phyloP scores from a whole-genome alignment of 2,888 invertebrate genomes.

The Drosophila atroscutellata region DNA sequence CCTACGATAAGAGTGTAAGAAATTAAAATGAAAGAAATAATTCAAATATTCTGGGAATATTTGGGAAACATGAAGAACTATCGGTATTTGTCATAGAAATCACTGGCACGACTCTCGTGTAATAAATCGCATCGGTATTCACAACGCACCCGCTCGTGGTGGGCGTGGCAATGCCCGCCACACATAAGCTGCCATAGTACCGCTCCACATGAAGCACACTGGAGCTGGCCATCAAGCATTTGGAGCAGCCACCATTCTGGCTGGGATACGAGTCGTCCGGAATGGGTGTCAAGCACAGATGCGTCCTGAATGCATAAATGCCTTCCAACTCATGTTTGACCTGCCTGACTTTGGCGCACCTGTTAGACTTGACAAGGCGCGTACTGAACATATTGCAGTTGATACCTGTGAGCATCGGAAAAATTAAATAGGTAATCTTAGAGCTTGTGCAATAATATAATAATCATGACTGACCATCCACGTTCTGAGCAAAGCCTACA shows the following conservation, averaged over 20 bases:
- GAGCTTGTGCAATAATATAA: neutral
- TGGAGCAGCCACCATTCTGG: neutral
- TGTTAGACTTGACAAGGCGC: neutral
- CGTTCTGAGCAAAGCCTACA: slow-evolving; percentile 26
- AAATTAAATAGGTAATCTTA: neutral
- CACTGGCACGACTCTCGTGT: neutral
- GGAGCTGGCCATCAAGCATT: slow-evolving; percentile 33
- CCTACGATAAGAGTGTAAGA: too few relatives aligned
- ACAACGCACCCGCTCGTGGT: slow-evolving; percentile 18
- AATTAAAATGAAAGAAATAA: too few relatives aligned
- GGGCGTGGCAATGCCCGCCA: slow-evolving; percentile 54
- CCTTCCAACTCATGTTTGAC: neutral
- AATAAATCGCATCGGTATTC: neutral
- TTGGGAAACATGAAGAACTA: neutral
- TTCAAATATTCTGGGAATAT: neutral
- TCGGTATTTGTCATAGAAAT: neutral
- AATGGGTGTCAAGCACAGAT: slow-evolving; percentile 23
- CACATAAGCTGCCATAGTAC: slow-evolving; percentile 32
- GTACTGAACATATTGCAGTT: neutral
- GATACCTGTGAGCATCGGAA: neutral
- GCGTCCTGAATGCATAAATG: neutral
- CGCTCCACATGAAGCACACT: slow-evolving; percentile 50
- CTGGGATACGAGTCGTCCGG: too few relatives aligned
- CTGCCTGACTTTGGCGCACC: neutral
- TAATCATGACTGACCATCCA: neutral